Evolutionary conservation across 2,888 invertebrate species (phyloP), one percentile per base, ranked within the genome.

Genomic region (Drosophila flavopinicola): DNA sequence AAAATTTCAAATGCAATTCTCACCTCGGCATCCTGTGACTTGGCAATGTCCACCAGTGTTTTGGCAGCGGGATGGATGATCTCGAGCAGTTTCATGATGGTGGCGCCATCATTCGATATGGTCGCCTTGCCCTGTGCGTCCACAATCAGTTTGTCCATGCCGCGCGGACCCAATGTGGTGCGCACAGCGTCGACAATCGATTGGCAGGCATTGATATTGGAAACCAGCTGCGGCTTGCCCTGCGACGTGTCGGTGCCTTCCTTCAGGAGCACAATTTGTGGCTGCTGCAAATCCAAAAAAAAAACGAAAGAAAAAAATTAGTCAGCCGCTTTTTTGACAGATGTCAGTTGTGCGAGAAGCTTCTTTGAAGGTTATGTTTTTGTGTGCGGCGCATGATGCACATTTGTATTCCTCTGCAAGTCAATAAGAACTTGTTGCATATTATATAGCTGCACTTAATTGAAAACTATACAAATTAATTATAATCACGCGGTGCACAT

Each of bases 91-190:
- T 99, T 99, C 94, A 99, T 94, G 68, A 99, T 99, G 0, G 99
- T 99, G 5, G 99, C 99, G 10, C 99, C 99, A 92, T 99, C 99
- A 90, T 99, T 99, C 1, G 99, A 99, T 78, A 99, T 99, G 2
- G 98, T 98, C 0, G 98, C 96, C 90, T 96, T 97, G 58, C 98
- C 98, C 74, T 93, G 93, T 66, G 93, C 93, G 89, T 97, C 96
- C 0, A 99, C 98, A 64, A 99, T 98, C 48, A 99, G 93, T 91
- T 99, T 99, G 92, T 99, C 99, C 98, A 99, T 98, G 71, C 99
- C 99, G 24, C 99, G 94, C 5, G 99, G 99, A 38, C 99, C 99
- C 35, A 99, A 93, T 0, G 99, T 99, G 0, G 99, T 99, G 59
- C 99, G 94, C 0, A 94, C 98, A 32, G 98, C 96, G 93, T 99